phyloP scores from a whole-genome alignment of 2,113 vertebrate genomes.

The Rhinolophus ferrumequinum region DNA sequence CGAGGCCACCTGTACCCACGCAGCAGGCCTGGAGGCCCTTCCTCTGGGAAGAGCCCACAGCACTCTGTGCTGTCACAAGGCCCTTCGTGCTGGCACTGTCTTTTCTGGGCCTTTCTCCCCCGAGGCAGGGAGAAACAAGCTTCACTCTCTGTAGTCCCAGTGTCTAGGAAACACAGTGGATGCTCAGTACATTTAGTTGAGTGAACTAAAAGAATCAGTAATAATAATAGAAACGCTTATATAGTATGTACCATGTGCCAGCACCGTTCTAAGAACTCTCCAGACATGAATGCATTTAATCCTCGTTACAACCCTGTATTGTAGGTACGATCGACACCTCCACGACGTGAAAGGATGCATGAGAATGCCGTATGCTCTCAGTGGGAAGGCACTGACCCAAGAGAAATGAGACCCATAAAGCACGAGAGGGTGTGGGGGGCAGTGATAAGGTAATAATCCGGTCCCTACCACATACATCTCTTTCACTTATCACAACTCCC shows the following conservation, averaged over 20 bases:
- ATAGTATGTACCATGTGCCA: not conserved
- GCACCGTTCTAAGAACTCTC: not conserved
- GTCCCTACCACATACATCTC: not conserved
- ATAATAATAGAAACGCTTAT: not conserved
- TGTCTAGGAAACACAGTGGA: not conserved
- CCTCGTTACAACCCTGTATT: fast-evolving
- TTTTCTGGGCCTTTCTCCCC: not conserved
- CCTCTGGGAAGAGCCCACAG: not conserved
- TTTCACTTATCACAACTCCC: not conserved
- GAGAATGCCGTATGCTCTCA: not conserved
- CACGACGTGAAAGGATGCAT: fast-evolving
- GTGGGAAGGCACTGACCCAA: not conserved
- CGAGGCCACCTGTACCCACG: not conserved
- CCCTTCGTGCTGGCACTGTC: not conserved
- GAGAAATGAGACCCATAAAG: not conserved
- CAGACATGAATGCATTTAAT: fast-evolving
- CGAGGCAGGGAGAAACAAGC: not conserved
- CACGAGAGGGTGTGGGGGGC: not conserved
- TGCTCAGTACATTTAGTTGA: not conserved
- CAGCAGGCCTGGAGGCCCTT: not conserved
- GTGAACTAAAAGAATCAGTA: not conserved
- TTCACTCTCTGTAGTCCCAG: not conserved
- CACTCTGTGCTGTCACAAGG: not conserved
- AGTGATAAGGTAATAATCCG: not conserved
- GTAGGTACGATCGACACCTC: not conserved